These are phyloP conservation scores for Scomberomorus guttatus DNA, from an alignment of 2,797 vertebrate genomes.

Conservation along the genomic window DNA sequence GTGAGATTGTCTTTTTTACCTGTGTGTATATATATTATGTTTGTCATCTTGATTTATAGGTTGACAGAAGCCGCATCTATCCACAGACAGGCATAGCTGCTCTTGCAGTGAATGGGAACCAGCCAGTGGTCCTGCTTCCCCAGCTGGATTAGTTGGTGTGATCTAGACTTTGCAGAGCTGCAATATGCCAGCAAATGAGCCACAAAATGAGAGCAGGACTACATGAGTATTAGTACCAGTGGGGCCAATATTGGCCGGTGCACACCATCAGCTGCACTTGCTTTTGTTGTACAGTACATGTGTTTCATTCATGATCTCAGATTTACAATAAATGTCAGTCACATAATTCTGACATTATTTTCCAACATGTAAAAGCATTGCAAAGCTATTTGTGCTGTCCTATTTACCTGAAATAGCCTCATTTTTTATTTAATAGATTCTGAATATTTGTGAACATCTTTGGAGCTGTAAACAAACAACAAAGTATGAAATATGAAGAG, in stretches of 20 bases:
- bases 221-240: conserved; percentile 44
- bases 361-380: conserved; percentile 15
- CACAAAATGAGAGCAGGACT: conserved; percentile 67
- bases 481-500: conserved; percentile 67
- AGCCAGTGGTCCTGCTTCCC: conserved; percentile 23
- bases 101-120: conserved; percentile 22
- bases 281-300: conserved; percentile 24
- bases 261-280: conserved; percentile 24
- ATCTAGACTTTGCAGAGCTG: conserved; percentile 65
- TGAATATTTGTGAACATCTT: conserved; percentile 41
- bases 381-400: conserved; percentile 18
- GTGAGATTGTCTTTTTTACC: conserved; percentile 49
- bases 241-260: conserved; percentile 42
- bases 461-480: conserved; percentile 60
- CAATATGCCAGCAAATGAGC: conserved; percentile 74
- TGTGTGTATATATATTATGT: conserved; percentile 60
- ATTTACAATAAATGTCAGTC: conserved; percentile 15
- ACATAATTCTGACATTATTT: background rate
- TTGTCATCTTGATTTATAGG: conserved; percentile 73
- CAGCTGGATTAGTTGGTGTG: conserved; percentile 47
- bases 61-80: conserved; percentile 44
- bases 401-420: conserved; percentile 50
- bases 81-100: conserved; percentile 21
- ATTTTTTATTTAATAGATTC: conserved; percentile 40
- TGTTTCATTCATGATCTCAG: conserved; percentile 21